These are phyloP conservation scores for Caenorhabditis sulstoni DNA, from an alignment of 2,888 invertebrate genomes.

Conservation along the genomic window DNA sequence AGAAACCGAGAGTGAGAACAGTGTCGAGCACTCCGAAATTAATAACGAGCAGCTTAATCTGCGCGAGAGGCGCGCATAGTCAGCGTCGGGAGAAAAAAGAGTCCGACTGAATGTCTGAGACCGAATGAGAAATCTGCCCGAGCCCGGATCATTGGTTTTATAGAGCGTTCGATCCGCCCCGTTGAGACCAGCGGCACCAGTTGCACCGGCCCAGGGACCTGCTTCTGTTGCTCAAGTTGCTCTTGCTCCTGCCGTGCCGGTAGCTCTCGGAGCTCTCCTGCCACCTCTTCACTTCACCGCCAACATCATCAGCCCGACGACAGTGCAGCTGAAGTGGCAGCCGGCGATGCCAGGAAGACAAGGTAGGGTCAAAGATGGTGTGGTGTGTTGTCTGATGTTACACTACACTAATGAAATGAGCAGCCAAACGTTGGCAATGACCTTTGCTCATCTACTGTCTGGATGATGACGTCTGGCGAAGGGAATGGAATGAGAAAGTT, in stretches of 20 bases:
- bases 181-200: background rate
- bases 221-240: background rate
- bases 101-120: background rate
- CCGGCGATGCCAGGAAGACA: conserved; percentile 53
- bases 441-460: too few relatives aligned
- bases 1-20: too few relatives aligned
- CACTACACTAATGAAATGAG: too few relatives aligned
- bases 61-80: too few relatives aligned
- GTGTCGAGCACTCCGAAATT: too few relatives aligned
- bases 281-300: conserved; percentile 78
- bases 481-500: too few relatives aligned
- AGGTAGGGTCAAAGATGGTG: too few relatives aligned
- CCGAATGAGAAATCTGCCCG: conserved; percentile 1
- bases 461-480: too few relatives aligned
- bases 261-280: conserved; percentile 66
- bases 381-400: too few relatives aligned
- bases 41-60: too few relatives aligned
- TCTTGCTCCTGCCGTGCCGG: conserved; percentile 10
- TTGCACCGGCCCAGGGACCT: background rate
- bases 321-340: conserved; percentile 76
- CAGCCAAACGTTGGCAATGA: too few relatives aligned
- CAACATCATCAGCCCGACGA: conserved; percentile 72
- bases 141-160: conserved; percentile 12
- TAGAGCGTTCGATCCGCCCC: conserved; percentile 52
- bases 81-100: conserved; percentile 7